Evolutionary conservation across 1,140 invertebrate genomes (phyloP), one percentile per base, ranked within the genome.

Genomic region (Meloidogyne chitwoodi): DNA sequence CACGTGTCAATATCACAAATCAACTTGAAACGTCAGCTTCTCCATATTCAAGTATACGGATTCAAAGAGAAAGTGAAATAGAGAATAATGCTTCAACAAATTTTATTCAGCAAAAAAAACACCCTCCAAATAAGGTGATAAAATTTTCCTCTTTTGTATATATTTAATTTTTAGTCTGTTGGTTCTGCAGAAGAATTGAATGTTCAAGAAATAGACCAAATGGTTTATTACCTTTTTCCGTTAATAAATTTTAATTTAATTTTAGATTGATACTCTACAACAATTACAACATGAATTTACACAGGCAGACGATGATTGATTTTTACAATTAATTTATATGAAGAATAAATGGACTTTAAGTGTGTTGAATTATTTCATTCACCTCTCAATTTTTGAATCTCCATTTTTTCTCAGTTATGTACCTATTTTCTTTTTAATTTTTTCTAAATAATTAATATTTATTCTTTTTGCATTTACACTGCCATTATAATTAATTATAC

Each of bases 201-300:
- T 63, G 75, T 64, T 8, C 66, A 78, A 26, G 77, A 79, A 66
- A 78, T 78, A 29, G 77, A 78, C 68, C 77, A 78, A 26, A 78
- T 78, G 77, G 41, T 75, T 34, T 26, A n/a, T 10, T 68, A 29
- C 1, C 22, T 14, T 16, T n/a, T 56, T 56, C 19, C 16, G 2
- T 69, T 41, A 26, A 27, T 61, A 38, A 24, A 26, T 44, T 44
- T 69, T n/a, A 19, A 31, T 19, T 38, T 38, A 5, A 24, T 24
- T 73, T 26, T 12, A 75, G 74, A 78, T 78, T 56, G 77, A 78
- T 31, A 78, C 77, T 19, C 44, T 78, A 22, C 77, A 78, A 48
- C 77, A 78, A 26, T 26, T 78, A 31, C 77, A 78, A 48, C 77
- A 78, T n/a, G 77, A 80, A 56, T 79, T 78, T 62, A 78, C 77